Base-by-base conservation (phyloP, 1,140 invertebrate genomes). In the Heliothis virescens region DNA sequence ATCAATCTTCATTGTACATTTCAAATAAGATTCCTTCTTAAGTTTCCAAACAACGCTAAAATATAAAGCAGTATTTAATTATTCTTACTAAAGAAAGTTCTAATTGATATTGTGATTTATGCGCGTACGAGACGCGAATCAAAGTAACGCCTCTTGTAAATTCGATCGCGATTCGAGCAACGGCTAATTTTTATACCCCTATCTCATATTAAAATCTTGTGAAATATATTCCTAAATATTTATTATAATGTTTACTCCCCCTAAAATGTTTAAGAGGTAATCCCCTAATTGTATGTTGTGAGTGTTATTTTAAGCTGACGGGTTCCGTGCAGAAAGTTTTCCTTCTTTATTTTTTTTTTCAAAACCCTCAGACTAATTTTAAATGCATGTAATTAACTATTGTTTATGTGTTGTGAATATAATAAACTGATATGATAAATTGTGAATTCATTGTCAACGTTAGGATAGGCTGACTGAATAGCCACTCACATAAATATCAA, bases 71-170 rank as follows among this genome's bases (percentile, higher is more conserved):
- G 10, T 67, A 67, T 13, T 48, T 11, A 41, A 50, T 63, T 63
- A 63, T 41, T 53, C 63, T 69, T 69, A 10, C 50, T n/a, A 52
- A 74, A 74, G 71, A 74, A 74, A 74, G 71, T 74, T 74, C 71
- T 74, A 59, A 74, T 74, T 74, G 71, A 74, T 53, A 59, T 59
- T 74, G 71, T 74, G 71, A 74, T 74, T 74, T 74, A 74, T 74
- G 63, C 18, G 63, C 16, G 16, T 67, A 67, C 41, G 63, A 41
- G n/a, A 48, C 10, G 4, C 50, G 67, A 71, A 71, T 71, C 47
- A 71, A 71, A 53, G 48, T 41, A 50, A 67, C 67, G 67, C 67
- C 67, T 53, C 5, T 71, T 52, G 5, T 18, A 53, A 21, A 53
- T 53, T 71, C 67, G 67, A 29, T 71, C 67, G 50, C 9, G 16